Conservation (phyloP, 2,113 vertebrate genomes). For the Setophaga petechia region DNA sequence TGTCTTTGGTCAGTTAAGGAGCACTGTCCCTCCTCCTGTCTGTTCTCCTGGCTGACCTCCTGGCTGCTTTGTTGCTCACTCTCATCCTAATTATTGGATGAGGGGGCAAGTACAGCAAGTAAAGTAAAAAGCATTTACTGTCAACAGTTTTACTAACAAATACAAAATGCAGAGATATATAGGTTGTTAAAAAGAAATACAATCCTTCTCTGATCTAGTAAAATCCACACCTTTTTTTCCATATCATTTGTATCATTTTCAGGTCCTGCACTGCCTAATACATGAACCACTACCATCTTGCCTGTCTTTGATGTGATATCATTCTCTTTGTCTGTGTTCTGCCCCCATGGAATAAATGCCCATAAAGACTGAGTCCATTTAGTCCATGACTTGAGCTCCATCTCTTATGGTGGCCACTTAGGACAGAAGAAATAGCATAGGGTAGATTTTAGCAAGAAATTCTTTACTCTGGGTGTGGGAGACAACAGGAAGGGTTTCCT, state of each 20-base stretch:
- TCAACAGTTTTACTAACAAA: not conserved
- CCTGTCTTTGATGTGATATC: not conserved
- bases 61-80: not conserved
- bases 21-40: not conserved
- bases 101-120: accelerated
- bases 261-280: not conserved
- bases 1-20: not conserved
- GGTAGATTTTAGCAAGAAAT: not conserved
- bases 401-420: not conserved
- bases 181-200: not conserved
- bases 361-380: not conserved
- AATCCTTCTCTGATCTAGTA: not conserved
- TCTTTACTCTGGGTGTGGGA: not conserved
- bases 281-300: not conserved
- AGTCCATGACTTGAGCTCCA: not conserved
- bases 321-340: not conserved
- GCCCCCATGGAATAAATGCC: not conserved
- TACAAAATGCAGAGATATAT: not conserved
- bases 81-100: not conserved
- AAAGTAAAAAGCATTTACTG: not conserved
- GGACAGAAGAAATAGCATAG: not conserved
- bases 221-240: not conserved
- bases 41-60: not conserved
- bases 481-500: not conserved
- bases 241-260: not conserved